These are phyloP conservation scores for Megastigmus dorsalis DNA, from an alignment of 2,888 invertebrate species.

Conservation along the genomic window DNA sequence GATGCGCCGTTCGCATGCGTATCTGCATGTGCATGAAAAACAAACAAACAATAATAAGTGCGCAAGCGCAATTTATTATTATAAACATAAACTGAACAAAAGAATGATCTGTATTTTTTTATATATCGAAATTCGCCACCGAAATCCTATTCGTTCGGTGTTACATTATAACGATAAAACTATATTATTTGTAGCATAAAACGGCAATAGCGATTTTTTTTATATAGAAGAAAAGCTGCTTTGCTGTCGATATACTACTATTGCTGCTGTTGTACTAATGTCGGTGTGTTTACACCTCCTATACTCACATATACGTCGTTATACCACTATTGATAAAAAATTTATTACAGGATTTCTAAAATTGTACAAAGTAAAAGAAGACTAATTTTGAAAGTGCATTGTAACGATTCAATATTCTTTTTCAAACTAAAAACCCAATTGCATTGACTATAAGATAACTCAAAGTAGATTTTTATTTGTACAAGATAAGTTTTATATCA, in stretches of 20 bases:
- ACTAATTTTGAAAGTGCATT: constrained; percentile 11
- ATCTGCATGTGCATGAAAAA: constrained; percentile 2
- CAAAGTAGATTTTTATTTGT: constrained; percentile 10
- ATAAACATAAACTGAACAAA: constrained; percentile 27
- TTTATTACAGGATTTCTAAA: background rate
- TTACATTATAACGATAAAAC: constrained; percentile 28
- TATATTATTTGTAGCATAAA: constrained; percentile 36
- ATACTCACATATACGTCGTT: background rate
- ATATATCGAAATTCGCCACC: constrained; percentile 24
- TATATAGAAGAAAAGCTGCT: too few relatives aligned
- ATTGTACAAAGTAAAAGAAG: constrained; percentile 24
- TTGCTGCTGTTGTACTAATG: background rate
- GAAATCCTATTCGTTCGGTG: constrained; percentile 14
- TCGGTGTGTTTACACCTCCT: background rate
- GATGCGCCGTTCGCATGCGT: background rate
- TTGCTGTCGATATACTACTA: too few relatives aligned
- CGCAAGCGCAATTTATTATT: constrained; percentile 13
- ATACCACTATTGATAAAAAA: too few relatives aligned
- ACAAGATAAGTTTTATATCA: constrained; percentile 26
- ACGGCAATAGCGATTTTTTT: constrained; percentile 1
- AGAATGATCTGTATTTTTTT: constrained; percentile 38
- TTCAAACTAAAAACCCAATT: background rate
- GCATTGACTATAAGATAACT: background rate
- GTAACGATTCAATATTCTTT: background rate
- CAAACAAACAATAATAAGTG: background rate